Evolutionary conservation across 2,797 vertebrate species (phyloP).

Genomic region (Furcifer pardalis): DNA sequence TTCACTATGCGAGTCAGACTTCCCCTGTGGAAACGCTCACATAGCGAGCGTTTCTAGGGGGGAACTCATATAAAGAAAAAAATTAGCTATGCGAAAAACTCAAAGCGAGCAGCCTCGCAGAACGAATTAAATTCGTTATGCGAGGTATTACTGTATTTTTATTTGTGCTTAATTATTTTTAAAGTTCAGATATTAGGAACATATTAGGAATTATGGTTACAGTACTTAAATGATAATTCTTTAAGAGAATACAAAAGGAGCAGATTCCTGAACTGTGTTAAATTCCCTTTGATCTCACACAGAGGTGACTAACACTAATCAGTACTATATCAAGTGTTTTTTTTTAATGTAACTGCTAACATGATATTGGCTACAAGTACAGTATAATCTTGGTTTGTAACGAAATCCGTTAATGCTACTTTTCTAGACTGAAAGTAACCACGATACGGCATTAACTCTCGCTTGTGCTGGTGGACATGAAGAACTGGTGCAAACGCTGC

Average conservation of each 20-base stretch:
- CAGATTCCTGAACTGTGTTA: neutral
- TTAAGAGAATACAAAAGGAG: neutral
- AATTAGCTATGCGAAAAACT: too few species aligned
- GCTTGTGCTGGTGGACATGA: slow-evolving; percentile 85
- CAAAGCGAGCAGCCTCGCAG: too few species aligned
- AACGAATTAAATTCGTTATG: too few species aligned
- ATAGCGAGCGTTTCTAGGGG: too few species aligned
- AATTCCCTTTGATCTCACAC: neutral
- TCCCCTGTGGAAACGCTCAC: too few species aligned
- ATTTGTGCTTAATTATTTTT: neutral
- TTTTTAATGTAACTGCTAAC: neutral
- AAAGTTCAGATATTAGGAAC: neutral
- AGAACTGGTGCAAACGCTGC: slow-evolving; percentile 81
- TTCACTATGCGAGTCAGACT: too few species aligned
- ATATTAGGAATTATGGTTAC: too few species aligned
- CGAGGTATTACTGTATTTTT: too few species aligned
- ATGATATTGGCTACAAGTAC: neutral
- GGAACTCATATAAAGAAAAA: too few species aligned
- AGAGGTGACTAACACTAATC: neutral
- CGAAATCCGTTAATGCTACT: slow-evolving; percentile 12
- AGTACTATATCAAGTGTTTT: neutral
- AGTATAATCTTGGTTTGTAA: neutral
- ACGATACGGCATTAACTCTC: slow-evolving; percentile 82
- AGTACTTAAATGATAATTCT: neutral
- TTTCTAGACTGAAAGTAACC: slow-evolving; percentile 83